These are phyloP conservation scores for Sebastes wilsoni DNA, from an alignment of 2,797 vertebrate species.

Conservation along the genomic window DNA sequence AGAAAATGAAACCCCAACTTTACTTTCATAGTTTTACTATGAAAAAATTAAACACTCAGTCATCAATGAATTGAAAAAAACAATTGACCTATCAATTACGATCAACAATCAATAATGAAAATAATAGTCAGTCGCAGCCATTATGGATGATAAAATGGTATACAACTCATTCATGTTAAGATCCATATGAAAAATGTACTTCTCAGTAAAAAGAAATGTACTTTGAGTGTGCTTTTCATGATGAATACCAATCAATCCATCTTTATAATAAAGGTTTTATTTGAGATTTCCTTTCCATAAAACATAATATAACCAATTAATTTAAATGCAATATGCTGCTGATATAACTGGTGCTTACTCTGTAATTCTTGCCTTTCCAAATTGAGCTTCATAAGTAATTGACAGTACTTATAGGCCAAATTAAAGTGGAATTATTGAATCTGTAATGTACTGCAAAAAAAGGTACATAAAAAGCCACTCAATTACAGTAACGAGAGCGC, in stretches of 20 bases:
- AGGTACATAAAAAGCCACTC: conserved; percentile 38
- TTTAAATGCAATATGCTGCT: conserved; percentile 2
- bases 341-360: background rate
- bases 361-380: conserved; percentile 21
- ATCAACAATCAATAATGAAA: background rate
- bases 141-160: background rate
- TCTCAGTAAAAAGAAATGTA: background rate
- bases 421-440: conserved; percentile 45
- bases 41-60: background rate
- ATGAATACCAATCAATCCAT: background rate
- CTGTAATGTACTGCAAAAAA: conserved; percentile 39
- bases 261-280: background rate
- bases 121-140: background rate
- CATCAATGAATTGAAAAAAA: background rate
- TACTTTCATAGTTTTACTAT: background rate
- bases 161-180: background rate
- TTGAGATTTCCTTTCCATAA: background rate
- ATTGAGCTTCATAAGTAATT: conserved; percentile 16
- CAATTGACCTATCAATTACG: background rate
- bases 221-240: background rate
- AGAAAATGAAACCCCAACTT: background rate
- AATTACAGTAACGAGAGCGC: conserved; percentile 24
- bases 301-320: background rate
- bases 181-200: background rate
- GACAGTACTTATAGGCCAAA: conserved; percentile 31